A percentile compares a stretch with the other conserved stretches of the same genome.
These are phyloP conservation scores for Amphipyra tragopoginis DNA, from an alignment of 2,888 invertebrate species.

Conservation along the genomic window DNA sequence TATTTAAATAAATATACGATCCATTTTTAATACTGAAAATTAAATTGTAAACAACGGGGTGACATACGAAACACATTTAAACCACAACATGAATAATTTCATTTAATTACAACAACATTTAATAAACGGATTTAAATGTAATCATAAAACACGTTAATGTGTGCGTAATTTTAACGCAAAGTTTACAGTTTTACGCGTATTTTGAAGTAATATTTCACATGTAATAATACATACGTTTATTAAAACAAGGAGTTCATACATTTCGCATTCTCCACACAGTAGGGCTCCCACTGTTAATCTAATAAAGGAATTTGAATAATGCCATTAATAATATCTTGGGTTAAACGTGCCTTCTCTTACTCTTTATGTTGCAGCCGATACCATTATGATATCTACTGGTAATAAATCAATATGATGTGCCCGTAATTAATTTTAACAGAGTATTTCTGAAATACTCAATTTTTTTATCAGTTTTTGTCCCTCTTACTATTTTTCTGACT, in stretches of 20 bases:
- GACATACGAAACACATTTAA: background rate
- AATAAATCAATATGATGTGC: conserved; percentile 66
- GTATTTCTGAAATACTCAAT: conserved; percentile 16
- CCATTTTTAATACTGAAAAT: too few species aligned
- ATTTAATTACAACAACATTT: conserved; percentile 1
- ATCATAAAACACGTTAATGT: conserved; percentile 33
- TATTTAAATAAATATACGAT: too few species aligned
- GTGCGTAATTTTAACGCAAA: conserved; percentile 25
- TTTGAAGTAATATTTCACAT: conserved; percentile 49
- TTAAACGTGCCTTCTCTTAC: conserved; percentile 57
- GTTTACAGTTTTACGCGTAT: conserved; percentile 37
- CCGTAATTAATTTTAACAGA: conserved; percentile 56
- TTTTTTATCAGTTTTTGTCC: conserved; percentile 2
- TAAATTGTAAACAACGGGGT: too few species aligned
- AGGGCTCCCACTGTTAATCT: conserved; percentile 84
- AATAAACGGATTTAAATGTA: conserved; percentile 16
- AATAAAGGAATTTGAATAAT: conserved; percentile 87
- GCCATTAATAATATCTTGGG: conserved; percentile 79
- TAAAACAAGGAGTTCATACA: conserved; percentile 61
- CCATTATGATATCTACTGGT: conserved; percentile 59
- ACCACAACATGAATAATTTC: background rate
- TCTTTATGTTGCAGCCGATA: conserved; percentile 60
- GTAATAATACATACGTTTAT: conserved; percentile 50
- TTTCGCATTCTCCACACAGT: conserved; percentile 81
- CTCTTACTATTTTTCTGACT: background rate